A percentile compares a stretch with the other conserved stretches of the same genome.
Evolutionary conservation across 2,797 vertebrate species (phyloP).

Genomic region (Pelochelys cantorii): DNA sequence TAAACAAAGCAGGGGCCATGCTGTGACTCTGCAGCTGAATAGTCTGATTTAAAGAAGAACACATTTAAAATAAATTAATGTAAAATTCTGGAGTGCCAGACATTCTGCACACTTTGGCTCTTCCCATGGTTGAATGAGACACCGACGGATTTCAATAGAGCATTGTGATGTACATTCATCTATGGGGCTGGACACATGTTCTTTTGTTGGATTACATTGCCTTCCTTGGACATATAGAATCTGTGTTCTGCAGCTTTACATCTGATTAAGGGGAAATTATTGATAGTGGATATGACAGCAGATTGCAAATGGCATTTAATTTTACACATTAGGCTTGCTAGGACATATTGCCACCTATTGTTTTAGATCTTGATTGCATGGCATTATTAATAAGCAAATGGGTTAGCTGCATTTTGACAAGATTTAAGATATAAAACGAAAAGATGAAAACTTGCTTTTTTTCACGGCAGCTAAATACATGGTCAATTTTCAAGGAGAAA

Average conservation of each 20-base stretch:
- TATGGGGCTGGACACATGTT: slow-evolving; percentile 29
- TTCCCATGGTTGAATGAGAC: not conserved
- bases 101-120: not conserved
- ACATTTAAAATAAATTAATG: not conserved
- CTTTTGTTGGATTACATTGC: slow-evolving; percentile 57
- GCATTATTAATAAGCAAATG: slow-evolving; percentile 37
- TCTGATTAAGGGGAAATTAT: slow-evolving; percentile 68
- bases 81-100: not conserved
- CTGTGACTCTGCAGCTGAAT: not conserved
- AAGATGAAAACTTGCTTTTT: not conserved
- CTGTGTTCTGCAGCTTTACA: slow-evolving; percentile 24
- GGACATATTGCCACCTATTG: slow-evolving; percentile 71
- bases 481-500: not conserved
- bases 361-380: slow-evolving; percentile 63
- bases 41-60: not conserved
- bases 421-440: not conserved
- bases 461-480: not conserved
- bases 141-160: slow-evolving; percentile 41
- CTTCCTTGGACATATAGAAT: slow-evolving; percentile 8
- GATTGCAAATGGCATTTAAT: slow-evolving; percentile 60
- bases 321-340: slow-evolving; percentile 46
- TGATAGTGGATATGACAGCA: slow-evolving; percentile 69
- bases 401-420: not conserved
- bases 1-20: not conserved
- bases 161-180: not conserved